These are phyloP conservation scores for Ramphastos sulfuratus DNA, from an alignment of 2,113 vertebrate genomes.

Conservation along the genomic window DNA sequence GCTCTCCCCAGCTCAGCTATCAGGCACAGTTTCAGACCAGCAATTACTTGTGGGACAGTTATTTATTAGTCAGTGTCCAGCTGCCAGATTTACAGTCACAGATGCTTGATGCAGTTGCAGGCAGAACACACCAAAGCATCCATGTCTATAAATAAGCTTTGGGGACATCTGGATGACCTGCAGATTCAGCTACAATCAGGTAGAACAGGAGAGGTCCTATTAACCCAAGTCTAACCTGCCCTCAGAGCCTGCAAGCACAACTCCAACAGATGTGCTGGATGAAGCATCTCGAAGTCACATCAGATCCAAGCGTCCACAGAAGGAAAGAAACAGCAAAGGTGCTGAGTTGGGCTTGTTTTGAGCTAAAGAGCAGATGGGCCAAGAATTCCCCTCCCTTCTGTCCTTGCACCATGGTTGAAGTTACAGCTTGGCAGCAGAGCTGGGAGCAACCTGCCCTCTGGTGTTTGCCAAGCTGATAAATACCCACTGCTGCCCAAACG, in stretches of 20 bases:
- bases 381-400: background rate
- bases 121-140: background rate
- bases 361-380: background rate
- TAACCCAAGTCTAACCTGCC: background rate
- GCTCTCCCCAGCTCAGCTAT: background rate
- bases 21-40: background rate
- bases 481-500: background rate
- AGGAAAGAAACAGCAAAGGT: background rate
- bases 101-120: background rate
- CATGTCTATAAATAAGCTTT: background rate
- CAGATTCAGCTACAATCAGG: background rate
- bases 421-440: background rate
- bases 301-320: background rate
- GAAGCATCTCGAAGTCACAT: background rate
- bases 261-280: background rate
- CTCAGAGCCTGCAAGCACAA: background rate
- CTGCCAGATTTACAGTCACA: conserved; percentile 13
- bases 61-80: conserved; percentile 21
- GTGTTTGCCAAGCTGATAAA: background rate
- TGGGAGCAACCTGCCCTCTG: background rate
- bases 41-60: conserved; percentile 3
- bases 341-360: background rate
- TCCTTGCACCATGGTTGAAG: background rate
- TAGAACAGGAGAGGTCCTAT: background rate
- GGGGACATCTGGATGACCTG: background rate